A percentile compares a stretch with the other conserved stretches of the same genome.
phyloP scores from a whole-genome alignment of 2,888 invertebrate genomes.

The Sesia bembeciformis region DNA sequence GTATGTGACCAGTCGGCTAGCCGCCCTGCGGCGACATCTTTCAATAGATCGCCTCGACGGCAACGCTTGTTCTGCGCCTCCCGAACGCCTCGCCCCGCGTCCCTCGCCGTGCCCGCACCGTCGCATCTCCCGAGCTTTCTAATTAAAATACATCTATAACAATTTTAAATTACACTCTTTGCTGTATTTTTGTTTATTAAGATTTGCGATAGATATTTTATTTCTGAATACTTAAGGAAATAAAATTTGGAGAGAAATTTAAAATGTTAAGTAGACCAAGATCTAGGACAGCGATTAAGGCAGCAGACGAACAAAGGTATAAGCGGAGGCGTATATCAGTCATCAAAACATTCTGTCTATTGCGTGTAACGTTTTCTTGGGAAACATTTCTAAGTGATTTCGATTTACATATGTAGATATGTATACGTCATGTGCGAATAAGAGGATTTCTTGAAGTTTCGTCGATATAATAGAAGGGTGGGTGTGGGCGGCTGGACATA shows the following conservation, averaged over 20 bases:
- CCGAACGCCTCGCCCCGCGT: slow-evolving; percentile 14
- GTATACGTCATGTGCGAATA: slow-evolving; percentile 44
- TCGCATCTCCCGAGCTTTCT: slow-evolving; percentile 19
- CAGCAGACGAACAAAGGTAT: no score
- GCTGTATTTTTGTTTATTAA: no score
- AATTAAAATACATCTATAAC: slow-evolving; percentile 33
- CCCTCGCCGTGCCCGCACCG: slow-evolving; percentile 8
- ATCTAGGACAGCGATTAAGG: no score
- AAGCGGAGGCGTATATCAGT: no score
- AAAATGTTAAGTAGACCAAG: no score
- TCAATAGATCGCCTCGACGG: slow-evolving; percentile 49
- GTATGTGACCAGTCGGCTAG: slow-evolving; percentile 68
- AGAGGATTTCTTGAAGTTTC: slow-evolving; percentile 71
- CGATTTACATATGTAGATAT: slow-evolving; percentile 48
- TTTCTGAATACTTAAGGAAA: no score
- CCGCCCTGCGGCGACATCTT: slow-evolving; percentile 55
- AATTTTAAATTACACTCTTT: slow-evolving; percentile 14
- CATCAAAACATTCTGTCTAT: no score
- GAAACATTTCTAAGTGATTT: slow-evolving; percentile 12
- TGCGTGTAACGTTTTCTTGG: no score
- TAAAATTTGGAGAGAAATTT: no score
- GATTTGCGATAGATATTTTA: no score
- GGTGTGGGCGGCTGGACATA: slow-evolving; percentile 41
- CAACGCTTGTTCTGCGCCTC: slow-evolving; percentile 20
- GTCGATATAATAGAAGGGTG: slow-evolving; percentile 58